Base-by-base conservation (phyloP, 2,113 vertebrate species). In the Alexandromys fortis region DNA sequence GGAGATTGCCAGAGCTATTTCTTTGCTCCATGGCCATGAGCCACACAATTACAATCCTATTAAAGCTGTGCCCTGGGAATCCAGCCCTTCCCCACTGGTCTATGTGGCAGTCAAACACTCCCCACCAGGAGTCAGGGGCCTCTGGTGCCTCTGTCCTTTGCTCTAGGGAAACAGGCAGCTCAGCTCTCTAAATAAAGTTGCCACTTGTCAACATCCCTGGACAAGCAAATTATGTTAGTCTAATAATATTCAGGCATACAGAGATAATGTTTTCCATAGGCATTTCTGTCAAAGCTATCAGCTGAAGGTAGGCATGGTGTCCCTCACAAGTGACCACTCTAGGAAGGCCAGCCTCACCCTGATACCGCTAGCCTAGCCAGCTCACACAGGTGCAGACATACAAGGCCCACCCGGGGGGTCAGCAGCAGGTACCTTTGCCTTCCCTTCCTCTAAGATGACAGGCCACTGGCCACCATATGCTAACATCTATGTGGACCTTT, bases 1-100 rank as follows among this genome's bases (percentile, higher is more conserved):
- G 35, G 73, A 83, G 90, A 89, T 58, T 97, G 90, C 95, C 58
- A 95, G 72, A 94, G 70, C 82, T 86, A 55, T 70, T 94, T 90
- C 75, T 95, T 85, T 86, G 19, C 58, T 77, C 33, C 13, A 0
- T 89, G 89, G 76, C 89, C 90, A 75, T 12, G 16, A 76, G 89
- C 45, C 81, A 77, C 72, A 26, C 1, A 1, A 85, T 81, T 63
- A 83, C 26, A 45, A 47, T 52, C 49, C n/a, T 86, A 38, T 95
- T 90, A 96, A n/a, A 79, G 52, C 35, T n/a, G 73, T 42, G 49
- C 21, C 63, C 94, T 63, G 90, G 47, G 72, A 92, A 61, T 26
- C 30, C 1, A 42, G 86, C 61, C 81, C 19, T 92, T 90, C n/a
- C n/a, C 38, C 55, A 49, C 73, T 3, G 35, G 47, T 28, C 76